These are phyloP conservation scores for Marronus borbonicus DNA, from an alignment of 2,888 invertebrate genomes.

Conservation along the genomic window DNA sequence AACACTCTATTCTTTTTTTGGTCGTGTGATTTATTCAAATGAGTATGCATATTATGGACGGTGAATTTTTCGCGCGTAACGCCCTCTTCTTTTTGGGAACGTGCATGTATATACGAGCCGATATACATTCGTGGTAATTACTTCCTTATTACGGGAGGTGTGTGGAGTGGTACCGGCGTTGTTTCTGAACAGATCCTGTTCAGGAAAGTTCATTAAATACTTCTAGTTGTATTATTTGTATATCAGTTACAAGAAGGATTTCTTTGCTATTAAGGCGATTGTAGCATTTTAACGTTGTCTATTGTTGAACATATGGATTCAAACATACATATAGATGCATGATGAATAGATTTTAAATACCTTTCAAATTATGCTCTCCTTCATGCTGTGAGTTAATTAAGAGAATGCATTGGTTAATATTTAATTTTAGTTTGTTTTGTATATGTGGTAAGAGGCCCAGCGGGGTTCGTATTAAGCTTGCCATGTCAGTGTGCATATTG, in stretches of 20 bases:
- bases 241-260: not conserved
- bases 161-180: not conserved
- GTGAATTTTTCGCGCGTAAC: not conserved
- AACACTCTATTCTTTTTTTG: not conserved
- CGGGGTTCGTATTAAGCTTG: no score
- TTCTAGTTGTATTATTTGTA: not conserved
- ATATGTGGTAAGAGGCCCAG: no score
- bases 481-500: no score
- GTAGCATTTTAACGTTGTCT: not conserved
- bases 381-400: no score
- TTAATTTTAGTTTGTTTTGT: no score
- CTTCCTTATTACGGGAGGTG: constrained; percentile 36
- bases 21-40: constrained; percentile 33
- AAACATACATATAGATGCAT: no score
- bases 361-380: no score
- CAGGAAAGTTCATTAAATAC: not conserved
- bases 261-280: not conserved
- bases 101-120: not conserved
- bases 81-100: not conserved
- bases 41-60: constrained; percentile 33
- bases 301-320: not conserved
- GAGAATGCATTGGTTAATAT: no score
- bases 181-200: not conserved
- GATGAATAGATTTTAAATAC: no score
- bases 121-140: constrained; percentile 28